phyloP scores from a whole-genome alignment of 2,113 vertebrate species.

The Xiphias gladius region DNA sequence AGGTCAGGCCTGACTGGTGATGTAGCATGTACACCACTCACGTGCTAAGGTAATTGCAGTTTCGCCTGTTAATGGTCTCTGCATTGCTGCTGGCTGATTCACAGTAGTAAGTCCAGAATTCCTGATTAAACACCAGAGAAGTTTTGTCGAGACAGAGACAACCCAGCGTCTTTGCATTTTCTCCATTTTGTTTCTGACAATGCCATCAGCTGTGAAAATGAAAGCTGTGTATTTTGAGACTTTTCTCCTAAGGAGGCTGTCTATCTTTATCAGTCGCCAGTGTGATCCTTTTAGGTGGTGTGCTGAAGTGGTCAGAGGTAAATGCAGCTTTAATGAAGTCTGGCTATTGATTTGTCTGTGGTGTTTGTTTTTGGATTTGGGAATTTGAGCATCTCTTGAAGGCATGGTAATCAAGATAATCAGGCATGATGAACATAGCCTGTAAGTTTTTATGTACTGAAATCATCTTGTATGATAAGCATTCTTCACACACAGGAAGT shows the following conservation, averaged over 20 bases:
- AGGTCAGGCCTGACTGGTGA: slow-evolving; percentile 58
- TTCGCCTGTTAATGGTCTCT: slow-evolving; percentile 46
- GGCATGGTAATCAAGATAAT: slow-evolving; percentile 62
- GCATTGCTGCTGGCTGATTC: slow-evolving; percentile 45
- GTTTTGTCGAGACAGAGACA: not conserved
- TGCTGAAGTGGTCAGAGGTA: slow-evolving; percentile 69
- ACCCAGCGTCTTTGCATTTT: not conserved
- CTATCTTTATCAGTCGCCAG: slow-evolving; percentile 63
- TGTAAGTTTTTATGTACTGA: slow-evolving; percentile 15
- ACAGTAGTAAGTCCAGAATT: slow-evolving; percentile 18
- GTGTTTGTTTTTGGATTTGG: slow-evolving; percentile 54
- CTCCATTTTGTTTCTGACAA: slow-evolving; percentile 31
- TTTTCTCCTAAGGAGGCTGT: slow-evolving; percentile 44
- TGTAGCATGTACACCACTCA: slow-evolving; percentile 42
- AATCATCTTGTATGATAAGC: slow-evolving; percentile 10
- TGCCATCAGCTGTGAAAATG: slow-evolving; percentile 12
- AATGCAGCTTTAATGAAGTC: slow-evolving; percentile 74
- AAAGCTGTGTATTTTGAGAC: slow-evolving; percentile 57
- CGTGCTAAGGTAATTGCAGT: slow-evolving; percentile 54
- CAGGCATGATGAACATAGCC: slow-evolving; percentile 32
- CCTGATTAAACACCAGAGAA: slow-evolving; percentile 41
- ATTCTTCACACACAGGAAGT: slow-evolving; percentile 45
- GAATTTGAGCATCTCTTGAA: slow-evolving; percentile 47
- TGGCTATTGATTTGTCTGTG: slow-evolving; percentile 61
- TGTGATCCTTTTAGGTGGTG: slow-evolving; percentile 55